phyloP scores from a whole-genome alignment of 2,113 vertebrate genomes.

The Hydrochoerus hydrochaeris region DNA sequence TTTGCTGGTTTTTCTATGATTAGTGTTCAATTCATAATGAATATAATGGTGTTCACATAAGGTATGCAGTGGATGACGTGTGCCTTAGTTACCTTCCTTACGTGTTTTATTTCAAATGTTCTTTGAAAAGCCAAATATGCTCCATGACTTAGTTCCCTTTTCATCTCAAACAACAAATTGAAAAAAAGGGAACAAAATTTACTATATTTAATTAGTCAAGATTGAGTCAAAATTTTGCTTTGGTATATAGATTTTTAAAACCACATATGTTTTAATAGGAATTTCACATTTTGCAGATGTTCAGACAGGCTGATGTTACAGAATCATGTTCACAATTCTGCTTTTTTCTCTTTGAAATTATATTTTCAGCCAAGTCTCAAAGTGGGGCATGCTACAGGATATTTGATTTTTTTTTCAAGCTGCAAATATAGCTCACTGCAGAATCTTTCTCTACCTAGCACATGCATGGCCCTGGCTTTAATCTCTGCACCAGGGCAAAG shows the following conservation, averaged over 20 bases:
- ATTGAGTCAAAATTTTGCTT: neutral
- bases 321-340: neutral
- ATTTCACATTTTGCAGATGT: neutral
- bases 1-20: neutral
- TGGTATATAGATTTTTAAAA: neutral
- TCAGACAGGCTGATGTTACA: neutral
- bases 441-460: neutral
- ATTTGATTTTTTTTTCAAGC: neutral
- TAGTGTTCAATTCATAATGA: neutral
- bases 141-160: neutral
- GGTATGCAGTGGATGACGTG: neutral
- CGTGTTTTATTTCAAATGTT: neutral
- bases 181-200: neutral
- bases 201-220: neutral
- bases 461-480: neutral
- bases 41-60: neutral
- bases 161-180: neutral
- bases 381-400: neutral
- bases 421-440: too few relatives aligned
- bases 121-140: neutral
- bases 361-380: neutral
- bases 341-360: neutral
- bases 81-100: neutral
- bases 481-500: neutral
- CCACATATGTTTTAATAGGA: neutral